Conservation (phyloP, 2,888 invertebrate genomes). For the Zeuzera pyrina region DNA sequence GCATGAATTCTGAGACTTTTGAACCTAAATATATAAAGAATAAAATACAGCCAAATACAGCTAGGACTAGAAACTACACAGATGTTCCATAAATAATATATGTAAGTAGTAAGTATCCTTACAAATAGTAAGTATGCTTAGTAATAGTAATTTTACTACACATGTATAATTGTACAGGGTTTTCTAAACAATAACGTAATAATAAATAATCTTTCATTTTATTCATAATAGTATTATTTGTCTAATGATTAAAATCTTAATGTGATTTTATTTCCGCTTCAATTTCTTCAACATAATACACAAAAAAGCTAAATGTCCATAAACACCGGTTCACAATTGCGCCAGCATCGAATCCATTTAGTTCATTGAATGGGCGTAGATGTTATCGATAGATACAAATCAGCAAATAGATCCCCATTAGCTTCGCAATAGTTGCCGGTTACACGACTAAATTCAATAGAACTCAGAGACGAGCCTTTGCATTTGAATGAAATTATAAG, state of each 20-base stretch:
- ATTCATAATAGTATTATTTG: neutral
- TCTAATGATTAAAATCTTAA: slow-evolving; percentile 24
- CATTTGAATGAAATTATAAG: too few species aligned
- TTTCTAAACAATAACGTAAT: too few species aligned
- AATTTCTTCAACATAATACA: slow-evolving; percentile 16
- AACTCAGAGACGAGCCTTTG: slow-evolving; percentile 18
- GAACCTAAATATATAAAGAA: too few species aligned
- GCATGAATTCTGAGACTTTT: too few species aligned
- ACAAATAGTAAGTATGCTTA: too few species aligned
- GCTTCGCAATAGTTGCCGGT: slow-evolving; percentile 36
- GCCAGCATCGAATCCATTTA: slow-evolving; percentile 39
- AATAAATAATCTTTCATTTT: slow-evolving; percentile 24
- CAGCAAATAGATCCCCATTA: slow-evolving; percentile 50
- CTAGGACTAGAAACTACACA: too few species aligned
- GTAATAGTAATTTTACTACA: too few species aligned
- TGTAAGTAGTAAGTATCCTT: too few species aligned
- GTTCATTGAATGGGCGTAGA: slow-evolving; percentile 45
- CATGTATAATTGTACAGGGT: too few species aligned
- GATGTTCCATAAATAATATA: too few species aligned
- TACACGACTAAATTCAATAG: slow-evolving; percentile 33
- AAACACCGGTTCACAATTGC: slow-evolving; percentile 37
- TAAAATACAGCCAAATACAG: too few species aligned
- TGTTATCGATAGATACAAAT: slow-evolving; percentile 51
- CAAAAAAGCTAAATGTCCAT: slow-evolving; percentile 26
- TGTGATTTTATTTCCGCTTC: slow-evolving; percentile 31